phyloP scores from a whole-genome alignment of 2,113 vertebrate species.

The Chloroceryle aenea region DNA sequence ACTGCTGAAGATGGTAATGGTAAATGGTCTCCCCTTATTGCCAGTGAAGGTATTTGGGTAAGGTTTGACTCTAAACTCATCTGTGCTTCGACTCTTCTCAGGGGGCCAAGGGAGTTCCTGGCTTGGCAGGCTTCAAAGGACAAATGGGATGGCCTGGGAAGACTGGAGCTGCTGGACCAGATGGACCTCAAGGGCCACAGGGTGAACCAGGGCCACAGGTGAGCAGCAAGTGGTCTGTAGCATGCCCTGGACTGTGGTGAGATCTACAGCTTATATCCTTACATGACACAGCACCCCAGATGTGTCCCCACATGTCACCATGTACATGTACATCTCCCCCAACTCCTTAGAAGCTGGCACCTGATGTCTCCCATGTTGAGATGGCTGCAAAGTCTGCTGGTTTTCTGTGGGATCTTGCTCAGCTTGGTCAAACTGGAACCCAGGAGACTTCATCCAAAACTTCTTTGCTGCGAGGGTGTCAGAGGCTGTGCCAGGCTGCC shows the following conservation, averaged over 20 bases:
- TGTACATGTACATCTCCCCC: no score
- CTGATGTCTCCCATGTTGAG: background rate
- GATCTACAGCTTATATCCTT: background rate
- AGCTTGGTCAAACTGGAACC: background rate
- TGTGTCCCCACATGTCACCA: background rate
- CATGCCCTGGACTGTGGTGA: background rate
- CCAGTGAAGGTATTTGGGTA: background rate
- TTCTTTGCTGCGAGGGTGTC: background rate
- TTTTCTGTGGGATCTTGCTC: background rate
- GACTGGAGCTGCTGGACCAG: constrained; percentile 68
- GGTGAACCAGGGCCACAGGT: constrained; percentile 83
- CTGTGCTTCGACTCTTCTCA: constrained; percentile 29
- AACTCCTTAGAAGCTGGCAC: background rate
- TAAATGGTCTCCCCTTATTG: background rate
- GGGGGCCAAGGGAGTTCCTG: constrained; percentile 83
- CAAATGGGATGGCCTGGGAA: constrained; percentile 77
- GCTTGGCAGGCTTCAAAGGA: constrained; percentile 87
- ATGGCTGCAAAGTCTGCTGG: background rate
- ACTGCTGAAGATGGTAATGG: no score
- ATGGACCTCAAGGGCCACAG: constrained; percentile 72
- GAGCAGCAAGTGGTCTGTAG: background rate
- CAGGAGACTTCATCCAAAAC: background rate
- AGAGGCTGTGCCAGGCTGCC: background rate
- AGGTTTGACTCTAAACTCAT: background rate
- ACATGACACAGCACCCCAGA: background rate